Percentiles rank a stretch among this genome's conserved stretches.
Evolutionary conservation across 2,113 vertebrate species (phyloP).

Genomic region (Coregonus clupeaformis): DNA sequence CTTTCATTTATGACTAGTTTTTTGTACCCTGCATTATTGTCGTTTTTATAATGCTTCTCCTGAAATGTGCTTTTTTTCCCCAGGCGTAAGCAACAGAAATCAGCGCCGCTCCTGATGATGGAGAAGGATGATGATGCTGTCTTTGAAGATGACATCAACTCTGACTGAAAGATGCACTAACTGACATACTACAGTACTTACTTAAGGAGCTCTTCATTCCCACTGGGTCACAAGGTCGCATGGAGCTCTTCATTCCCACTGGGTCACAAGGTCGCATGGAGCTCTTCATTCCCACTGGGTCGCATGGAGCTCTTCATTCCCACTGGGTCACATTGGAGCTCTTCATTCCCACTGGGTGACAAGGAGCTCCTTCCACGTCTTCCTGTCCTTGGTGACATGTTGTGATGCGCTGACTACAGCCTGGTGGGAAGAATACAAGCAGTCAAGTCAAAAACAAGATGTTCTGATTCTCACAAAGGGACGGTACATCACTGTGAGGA

Average conservation of each 20-base stretch:
- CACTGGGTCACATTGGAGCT: too few species aligned
- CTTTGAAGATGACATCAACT: conserved; percentile 48
- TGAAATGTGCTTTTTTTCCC: conserved; percentile 17
- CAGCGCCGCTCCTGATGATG: conserved; percentile 42
- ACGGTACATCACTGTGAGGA: neutral
- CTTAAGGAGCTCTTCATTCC: too few species aligned
- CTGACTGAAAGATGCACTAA: conserved; percentile 65
- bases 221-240: too few species aligned
- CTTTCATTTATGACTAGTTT: too few species aligned
- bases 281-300: too few species aligned
- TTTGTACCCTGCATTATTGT: neutral
- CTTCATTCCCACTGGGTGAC: too few species aligned
- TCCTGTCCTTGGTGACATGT: neutral
- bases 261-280: too few species aligned
- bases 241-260: too few species aligned
- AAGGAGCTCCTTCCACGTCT: too few species aligned
- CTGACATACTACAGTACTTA: too few species aligned
- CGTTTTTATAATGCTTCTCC: neutral
- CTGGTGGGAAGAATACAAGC: neutral
- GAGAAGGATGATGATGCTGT: conserved; percentile 51
- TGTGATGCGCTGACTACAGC: neutral
- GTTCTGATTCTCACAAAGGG: neutral
- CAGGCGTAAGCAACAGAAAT: conserved; percentile 66
- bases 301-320: too few species aligned
- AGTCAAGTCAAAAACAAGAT: neutral